Evolutionary conservation across 2,888 invertebrate species (phyloP).

Genomic region (Ennomos quercinarius): DNA sequence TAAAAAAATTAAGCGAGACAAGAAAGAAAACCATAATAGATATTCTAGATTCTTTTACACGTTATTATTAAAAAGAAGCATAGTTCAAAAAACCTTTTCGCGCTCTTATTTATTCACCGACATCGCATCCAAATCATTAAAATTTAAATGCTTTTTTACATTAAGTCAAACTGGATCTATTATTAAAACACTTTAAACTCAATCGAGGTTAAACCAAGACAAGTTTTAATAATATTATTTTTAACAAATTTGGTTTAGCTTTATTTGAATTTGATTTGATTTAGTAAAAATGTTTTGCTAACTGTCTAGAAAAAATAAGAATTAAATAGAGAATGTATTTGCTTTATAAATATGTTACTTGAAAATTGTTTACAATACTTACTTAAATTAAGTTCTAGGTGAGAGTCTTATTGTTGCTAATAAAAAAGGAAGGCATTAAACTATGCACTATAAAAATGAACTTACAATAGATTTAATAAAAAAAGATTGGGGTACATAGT

Average conservation of each 20-base stretch:
- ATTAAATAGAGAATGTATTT: neutral
- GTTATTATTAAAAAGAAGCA: neutral
- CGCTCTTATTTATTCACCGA: neutral
- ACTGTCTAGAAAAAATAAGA: neutral
- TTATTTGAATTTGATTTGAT: conserved; percentile 1
- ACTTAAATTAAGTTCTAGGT: no score
- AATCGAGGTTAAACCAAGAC: conserved; percentile 27
- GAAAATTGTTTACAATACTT: no score
- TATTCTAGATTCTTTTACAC: no score
- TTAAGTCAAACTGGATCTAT: conserved; percentile 35
- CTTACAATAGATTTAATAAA: no score
- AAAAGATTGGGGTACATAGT: no score
- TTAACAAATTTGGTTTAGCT: conserved; percentile 1
- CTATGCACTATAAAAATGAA: no score
- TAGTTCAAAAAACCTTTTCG: neutral
- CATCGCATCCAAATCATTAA: conserved; percentile 6
- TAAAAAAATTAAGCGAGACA: no score
- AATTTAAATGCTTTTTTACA: conserved; percentile 19
- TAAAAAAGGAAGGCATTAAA: no score
- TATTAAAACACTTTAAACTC: conserved; percentile 26
- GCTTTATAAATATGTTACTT: neutral
- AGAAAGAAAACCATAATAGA: no score
- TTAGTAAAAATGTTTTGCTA: neutral
- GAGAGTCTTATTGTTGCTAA: no score
- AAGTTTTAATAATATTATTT: conserved; percentile 10